Percentiles rank a stretch among this genome's conserved stretches.
These are phyloP conservation scores for Myotis brandtii DNA, from an alignment of 2,113 vertebrate genomes.

Conservation along the genomic window DNA sequence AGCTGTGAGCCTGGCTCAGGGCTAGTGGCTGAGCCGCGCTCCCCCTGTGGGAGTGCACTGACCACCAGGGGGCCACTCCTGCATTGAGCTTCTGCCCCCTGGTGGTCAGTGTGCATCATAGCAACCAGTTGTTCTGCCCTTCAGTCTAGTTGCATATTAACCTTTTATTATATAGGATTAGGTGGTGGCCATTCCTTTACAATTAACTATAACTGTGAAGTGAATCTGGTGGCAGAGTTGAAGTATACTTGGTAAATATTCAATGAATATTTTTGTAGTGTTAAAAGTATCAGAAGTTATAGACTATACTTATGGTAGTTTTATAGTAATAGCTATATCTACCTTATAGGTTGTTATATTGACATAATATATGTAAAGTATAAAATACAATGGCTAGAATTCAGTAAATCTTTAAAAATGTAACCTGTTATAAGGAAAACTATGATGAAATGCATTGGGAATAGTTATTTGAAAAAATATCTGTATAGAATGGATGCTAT, in stretches of 20 bases:
- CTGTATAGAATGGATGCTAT: not conserved
- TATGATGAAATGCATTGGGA: not conserved
- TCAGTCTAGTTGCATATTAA: too few species aligned
- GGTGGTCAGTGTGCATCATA: too few species aligned
- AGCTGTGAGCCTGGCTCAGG: too few species aligned
- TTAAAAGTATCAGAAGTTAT: conserved; percentile 43
- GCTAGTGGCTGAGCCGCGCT: too few species aligned
- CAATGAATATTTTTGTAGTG: not conserved
- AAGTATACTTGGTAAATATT: not conserved
- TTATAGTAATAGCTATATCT: not conserved
- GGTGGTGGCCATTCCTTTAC: not conserved
- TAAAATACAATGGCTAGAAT: not conserved
- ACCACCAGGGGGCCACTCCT: too few species aligned
- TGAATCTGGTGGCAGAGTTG: conserved; percentile 8
- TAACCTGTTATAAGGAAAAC: not conserved
- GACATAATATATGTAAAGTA: not conserved
- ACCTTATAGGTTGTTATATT: not conserved
- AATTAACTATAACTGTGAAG: not conserved
- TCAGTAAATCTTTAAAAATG: not conserved
- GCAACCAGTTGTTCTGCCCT: too few species aligned
- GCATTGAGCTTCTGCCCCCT: too few species aligned
- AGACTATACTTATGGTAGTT: not conserved
- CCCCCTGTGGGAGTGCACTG: too few species aligned
- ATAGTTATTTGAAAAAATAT: not conserved
- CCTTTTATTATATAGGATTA: too few species aligned